Evolutionary conservation across 1,140 invertebrate species (phyloP), one percentile per base, ranked within the genome.

Genomic region (Holcopasites calliopsidis): DNA sequence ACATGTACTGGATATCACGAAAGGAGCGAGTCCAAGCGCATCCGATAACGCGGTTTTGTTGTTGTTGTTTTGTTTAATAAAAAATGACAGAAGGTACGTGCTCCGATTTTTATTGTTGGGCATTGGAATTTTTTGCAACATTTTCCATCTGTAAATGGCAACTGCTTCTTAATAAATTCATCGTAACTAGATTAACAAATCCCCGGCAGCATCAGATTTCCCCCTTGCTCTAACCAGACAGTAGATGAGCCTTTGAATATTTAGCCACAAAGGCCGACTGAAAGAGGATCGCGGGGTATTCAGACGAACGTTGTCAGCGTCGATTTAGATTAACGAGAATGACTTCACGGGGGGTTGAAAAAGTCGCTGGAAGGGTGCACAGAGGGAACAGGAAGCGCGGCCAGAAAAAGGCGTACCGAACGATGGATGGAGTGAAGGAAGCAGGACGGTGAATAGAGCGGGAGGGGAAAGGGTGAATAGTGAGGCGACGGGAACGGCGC

Each of bases 291-390:
- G 68, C 77, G 52, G 11, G 26, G 18, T 42, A 68, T 66, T 82
- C 58, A 31, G 35, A 47, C 33, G 42, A 57, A 68, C 64, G 42
- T 69, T 68, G 77, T 57, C 76, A 47, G 33, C 58, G 79, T 76
- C 61, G 73, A 82, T 80, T 77, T 82, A 71, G 78, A 80, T 77
- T 77, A 77, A 82, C 80, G 78, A 82, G 55, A 80, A 44, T 68
- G 73, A 60, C 52, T 64, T 42, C 42, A 33, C 38, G 11, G 35
- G 31, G 31, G 21, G 35, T 42, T 73, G 50, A 66, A 73, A 66
- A 55, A 65, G 28, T 55, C 61, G 49, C 13, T 33, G 58, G 28
- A 73, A 64, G 33, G 58, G 44, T 54, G 21, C 49, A 54, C 7
- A 18, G 35, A 44, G 26, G 49, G 35, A 38, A 64, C 28, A 50